A percentile compares a stretch with the other conserved stretches of the same genome.
These are phyloP conservation scores for Phaethon lepturus DNA, from an alignment of 2,113 vertebrate genomes.

Conservation along the genomic window DNA sequence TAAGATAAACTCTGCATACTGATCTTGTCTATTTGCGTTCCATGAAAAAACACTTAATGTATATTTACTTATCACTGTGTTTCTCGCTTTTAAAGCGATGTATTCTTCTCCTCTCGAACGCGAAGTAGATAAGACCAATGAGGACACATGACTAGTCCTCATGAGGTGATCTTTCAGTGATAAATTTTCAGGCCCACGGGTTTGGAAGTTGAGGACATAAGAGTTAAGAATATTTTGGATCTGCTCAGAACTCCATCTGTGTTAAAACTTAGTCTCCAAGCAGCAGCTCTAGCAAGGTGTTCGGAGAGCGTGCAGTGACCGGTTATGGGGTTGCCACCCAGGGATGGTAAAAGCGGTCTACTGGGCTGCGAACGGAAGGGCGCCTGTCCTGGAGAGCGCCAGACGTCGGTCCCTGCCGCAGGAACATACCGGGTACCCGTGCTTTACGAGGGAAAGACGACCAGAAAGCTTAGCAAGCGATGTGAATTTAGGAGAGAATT, in stretches of 20 bases:
- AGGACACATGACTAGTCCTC: background rate
- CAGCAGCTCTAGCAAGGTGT: background rate
- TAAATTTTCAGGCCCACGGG: background rate
- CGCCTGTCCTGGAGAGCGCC: background rate
- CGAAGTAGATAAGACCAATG: background rate
- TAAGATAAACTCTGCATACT: background rate
- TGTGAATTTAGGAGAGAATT: background rate
- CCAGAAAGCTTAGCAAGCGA: background rate
- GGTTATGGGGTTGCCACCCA: slow-evolving; percentile 12
- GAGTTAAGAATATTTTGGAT: slow-evolving; percentile 1
- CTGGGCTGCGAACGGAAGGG: background rate
- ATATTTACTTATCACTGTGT: background rate
- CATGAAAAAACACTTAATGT: background rate
- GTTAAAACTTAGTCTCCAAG: background rate
- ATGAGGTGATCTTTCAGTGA: background rate
- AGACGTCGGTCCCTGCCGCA: background rate
- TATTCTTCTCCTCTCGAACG: background rate
- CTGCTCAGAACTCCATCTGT: background rate
- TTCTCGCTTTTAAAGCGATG: background rate
- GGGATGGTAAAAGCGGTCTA: background rate
- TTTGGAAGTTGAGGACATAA: slow-evolving; percentile 33
- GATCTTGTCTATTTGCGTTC: background rate
- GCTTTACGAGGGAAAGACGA: background rate
- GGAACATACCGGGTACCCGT: background rate
- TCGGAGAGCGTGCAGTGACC: background rate